Evolutionary conservation across 2,888 invertebrate genomes (phyloP).

Genomic region (Shargacucullia verbasci): DNA sequence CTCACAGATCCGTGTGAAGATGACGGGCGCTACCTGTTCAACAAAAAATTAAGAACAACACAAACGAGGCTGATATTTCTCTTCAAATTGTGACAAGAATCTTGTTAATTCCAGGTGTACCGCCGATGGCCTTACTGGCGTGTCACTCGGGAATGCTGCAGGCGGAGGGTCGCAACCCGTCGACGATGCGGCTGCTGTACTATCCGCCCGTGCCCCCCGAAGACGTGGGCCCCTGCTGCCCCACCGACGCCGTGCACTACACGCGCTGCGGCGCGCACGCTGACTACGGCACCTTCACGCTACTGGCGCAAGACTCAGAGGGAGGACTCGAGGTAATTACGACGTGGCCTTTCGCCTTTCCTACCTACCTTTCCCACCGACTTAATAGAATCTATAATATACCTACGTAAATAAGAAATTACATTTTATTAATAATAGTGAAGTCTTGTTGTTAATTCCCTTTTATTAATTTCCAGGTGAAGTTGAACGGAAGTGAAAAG

Average conservation of each 20-base stretch:
- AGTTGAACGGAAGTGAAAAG: conserved; percentile 90
- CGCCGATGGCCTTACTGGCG: conserved; percentile 89
- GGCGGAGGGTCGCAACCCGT: conserved; percentile 90
- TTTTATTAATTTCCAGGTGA: conserved; percentile 81
- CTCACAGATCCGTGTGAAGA: no score
- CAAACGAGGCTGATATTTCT: no score
- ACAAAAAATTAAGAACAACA: no score
- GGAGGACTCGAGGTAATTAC: conserved; percentile 91
- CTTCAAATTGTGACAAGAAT: no score
- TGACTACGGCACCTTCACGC: conserved; percentile 93
- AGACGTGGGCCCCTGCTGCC: conserved; percentile 86
- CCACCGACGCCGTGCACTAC: conserved; percentile 73
- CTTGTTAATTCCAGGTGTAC: conserved; percentile 82
- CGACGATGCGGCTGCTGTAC: conserved; percentile 92
- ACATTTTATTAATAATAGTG: no score
- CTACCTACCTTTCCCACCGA: no score
- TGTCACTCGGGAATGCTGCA: conserved; percentile 91
- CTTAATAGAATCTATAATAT: no score
- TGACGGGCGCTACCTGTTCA: no score
- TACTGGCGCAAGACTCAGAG: conserved; percentile 92
- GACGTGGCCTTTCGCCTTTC: no score
- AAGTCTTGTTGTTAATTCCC: not conserved
- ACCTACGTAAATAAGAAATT: no score
- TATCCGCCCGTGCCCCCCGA: conserved; percentile 92
- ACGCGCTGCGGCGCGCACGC: conserved; percentile 92